Percentiles rank a stretch among this genome's conserved stretches.
phyloP scores from a whole-genome alignment of 2,797 vertebrate species.

The Diceros bicornis region DNA sequence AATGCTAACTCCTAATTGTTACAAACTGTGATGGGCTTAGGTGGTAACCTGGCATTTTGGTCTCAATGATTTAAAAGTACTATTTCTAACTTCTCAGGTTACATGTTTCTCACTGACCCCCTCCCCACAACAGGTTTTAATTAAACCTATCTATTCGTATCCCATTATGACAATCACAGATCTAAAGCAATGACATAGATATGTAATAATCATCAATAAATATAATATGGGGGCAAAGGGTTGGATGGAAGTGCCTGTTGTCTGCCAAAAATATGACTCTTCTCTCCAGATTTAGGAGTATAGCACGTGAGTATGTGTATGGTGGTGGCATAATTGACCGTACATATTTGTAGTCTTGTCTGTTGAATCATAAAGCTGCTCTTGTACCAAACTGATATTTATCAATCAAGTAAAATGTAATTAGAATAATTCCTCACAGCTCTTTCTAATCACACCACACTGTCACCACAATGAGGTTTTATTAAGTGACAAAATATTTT shows the following conservation, averaged over 20 bases:
- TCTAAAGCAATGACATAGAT: slow-evolving; percentile 13
- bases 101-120: background rate
- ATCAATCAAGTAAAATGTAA: background rate
- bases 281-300: background rate
- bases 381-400: slow-evolving; percentile 1
- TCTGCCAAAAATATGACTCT: background rate
- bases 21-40: background rate
- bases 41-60: background rate
- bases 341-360: background rate
- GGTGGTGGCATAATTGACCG: background rate
- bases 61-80: background rate
- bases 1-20: background rate
- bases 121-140: background rate
- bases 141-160: slow-evolving; percentile 13
- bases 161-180: background rate
- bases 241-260: background rate
- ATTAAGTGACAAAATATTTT: slow-evolving; percentile 22
- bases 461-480: background rate
- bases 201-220: background rate
- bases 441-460: slow-evolving; percentile 7
- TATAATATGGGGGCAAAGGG: background rate
- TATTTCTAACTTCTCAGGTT: slow-evolving; percentile 5
- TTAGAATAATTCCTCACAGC: background rate
- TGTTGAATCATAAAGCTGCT: background rate
- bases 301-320: background rate